Evolutionary conservation across 2,888 invertebrate genomes (phyloP), one percentile per base, ranked within the genome.

Genomic region (Mamestra brassicae): DNA sequence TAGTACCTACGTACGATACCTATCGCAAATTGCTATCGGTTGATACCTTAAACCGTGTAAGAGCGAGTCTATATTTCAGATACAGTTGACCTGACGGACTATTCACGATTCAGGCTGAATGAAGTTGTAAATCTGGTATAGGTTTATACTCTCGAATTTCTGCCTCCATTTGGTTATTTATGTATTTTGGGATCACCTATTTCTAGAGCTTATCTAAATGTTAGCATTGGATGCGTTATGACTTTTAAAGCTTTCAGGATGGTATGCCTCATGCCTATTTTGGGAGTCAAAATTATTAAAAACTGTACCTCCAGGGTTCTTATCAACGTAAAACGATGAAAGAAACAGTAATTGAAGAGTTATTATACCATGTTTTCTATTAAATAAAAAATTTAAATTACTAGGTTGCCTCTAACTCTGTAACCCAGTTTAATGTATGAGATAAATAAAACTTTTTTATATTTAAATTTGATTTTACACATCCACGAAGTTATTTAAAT

Each of bases 1-100:
- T 42, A 26, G 17, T n/a, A 54, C 26, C 26, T 26, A 26, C 5
- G 10, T 38, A 38, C 5, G 38, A 38, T 38, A 26, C 38, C 38
- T 0, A 52, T 71, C 34, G 13, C 50, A 42, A 61, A 69, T 61
- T 62, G 11, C 11, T 55, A 55, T 57, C 13, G 7, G 15, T 47
- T 36, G 26, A 36, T 50, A n/a, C 15, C 15, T 55, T 26, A 26
- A 26, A 47, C 34, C 11, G 26, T 73, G 60, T n/a, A 80, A 50
- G 26, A 1, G 26, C 26, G 26, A 26, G 26, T 26, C 47, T 50
- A 42, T 64, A 80, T 66, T 80, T 60, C 45, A 45, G 50, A 52
- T 17, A 36, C 60, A 52, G 34, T 74, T 61, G 42, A 80, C 17
- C 74, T 26, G 26, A 26, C 26, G n/a, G n/a, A 55, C 26, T 65